These are phyloP conservation scores for Baryphthengus martii DNA, from an alignment of 2,113 vertebrate species.

Conservation along the genomic window DNA sequence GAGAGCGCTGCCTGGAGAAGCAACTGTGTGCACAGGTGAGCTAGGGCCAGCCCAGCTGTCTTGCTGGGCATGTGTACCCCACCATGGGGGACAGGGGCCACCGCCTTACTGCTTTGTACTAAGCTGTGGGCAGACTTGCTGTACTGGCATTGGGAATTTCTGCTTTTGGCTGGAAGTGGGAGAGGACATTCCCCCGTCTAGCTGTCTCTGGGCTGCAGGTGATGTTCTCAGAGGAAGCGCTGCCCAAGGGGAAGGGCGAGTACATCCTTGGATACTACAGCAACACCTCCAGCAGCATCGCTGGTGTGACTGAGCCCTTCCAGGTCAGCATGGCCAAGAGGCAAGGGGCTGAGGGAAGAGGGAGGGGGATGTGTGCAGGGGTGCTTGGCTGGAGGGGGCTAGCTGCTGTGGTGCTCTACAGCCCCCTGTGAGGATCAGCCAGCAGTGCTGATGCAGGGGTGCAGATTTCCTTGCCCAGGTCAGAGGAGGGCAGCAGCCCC, in stretches of 20 bases:
- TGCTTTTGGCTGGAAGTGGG: neutral
- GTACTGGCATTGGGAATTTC: neutral
- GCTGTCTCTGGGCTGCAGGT: conserved; percentile 74
- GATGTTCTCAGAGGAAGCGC: conserved; percentile 85
- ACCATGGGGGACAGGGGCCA: no score
- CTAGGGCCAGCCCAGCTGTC: neutral
- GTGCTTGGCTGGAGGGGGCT: neutral
- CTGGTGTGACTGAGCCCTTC: conserved; percentile 91
- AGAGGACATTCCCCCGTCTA: no score
- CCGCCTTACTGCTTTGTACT: neutral
- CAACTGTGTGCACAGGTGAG: conserved; percentile 47
- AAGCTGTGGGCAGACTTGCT: neutral
- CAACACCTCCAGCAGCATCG: conserved; percentile 85
- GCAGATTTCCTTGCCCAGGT: conserved; percentile 88
- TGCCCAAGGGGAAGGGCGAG: conserved; percentile 90
- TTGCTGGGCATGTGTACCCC: neutral
- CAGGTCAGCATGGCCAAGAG: conserved; percentile 76
- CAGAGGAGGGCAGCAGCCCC: conserved; percentile 74
- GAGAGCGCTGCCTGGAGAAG: conserved; percentile 71
- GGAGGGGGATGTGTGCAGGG: no score
- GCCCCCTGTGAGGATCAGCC: neutral
- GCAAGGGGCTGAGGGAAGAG: neutral
- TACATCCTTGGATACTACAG: conserved; percentile 94
- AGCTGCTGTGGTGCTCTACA: neutral
- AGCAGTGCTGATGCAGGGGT: neutral